Conservation (phyloP, 1,140 invertebrate species). For the Yoshiicerus persimilis region DNA sequence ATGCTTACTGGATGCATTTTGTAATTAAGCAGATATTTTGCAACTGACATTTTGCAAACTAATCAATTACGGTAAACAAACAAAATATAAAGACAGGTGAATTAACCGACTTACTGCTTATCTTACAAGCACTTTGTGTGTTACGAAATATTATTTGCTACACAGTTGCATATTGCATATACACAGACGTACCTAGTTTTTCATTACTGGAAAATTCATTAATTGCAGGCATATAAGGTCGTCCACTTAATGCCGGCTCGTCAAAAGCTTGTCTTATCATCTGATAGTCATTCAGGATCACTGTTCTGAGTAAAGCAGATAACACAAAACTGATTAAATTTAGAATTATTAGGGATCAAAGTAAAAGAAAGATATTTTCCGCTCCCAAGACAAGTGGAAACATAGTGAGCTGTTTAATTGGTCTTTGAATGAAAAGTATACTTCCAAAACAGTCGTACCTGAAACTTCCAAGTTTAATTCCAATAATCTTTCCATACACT, state of each 20-base stretch:
- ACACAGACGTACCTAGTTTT: neutral
- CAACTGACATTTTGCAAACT: neutral
- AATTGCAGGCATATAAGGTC: constrained; percentile 61
- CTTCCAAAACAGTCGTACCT: neutral
- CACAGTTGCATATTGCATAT: neutral
- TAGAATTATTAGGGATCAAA: too few relatives aligned
- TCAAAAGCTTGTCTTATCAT: constrained; percentile 79
- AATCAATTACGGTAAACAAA: neutral
- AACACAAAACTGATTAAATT: neutral
- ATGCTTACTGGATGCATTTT: neutral
- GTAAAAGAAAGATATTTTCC: too few relatives aligned
- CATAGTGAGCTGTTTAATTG: too few relatives aligned
- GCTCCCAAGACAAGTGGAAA: too few relatives aligned
- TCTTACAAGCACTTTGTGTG: neutral
- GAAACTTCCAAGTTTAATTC: neutral
- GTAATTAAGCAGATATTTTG: neutral
- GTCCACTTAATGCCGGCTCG: constrained; percentile 79
- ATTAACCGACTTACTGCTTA: neutral
- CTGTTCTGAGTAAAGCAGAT: constrained; percentile 54
- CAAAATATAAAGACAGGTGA: neutral
- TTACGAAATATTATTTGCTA: neutral
- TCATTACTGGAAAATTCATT: neutral
- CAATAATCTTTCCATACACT: neutral
- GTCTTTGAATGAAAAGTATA: neutral
- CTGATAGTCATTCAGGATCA: constrained; percentile 80